Conservation (phyloP, 2,113 vertebrate species). For the Dromiciops gliroides region DNA sequence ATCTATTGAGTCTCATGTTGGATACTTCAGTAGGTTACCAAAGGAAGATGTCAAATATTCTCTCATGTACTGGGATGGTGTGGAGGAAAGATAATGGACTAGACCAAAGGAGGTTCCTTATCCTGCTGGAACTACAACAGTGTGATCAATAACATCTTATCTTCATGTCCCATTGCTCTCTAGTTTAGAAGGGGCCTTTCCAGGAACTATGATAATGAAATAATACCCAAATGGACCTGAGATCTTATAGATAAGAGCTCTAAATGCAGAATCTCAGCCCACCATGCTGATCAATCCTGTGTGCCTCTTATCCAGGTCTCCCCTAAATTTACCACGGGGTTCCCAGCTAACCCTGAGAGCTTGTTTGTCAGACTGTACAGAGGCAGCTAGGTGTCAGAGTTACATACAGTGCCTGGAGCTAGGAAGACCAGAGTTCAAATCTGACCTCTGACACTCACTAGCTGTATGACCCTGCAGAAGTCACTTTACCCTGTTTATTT, state of each 20-base stretch:
- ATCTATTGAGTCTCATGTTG: not conserved
- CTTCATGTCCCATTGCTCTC: not conserved
- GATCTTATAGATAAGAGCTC: not conserved
- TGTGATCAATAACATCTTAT: not conserved
- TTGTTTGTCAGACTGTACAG: not conserved
- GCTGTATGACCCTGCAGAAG: not conserved
- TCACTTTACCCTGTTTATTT: not conserved
- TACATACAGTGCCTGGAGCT: not conserved
- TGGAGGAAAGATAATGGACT: not conserved
- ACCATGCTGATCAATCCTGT: not conserved
- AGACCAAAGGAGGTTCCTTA: not conserved
- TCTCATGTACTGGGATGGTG: not conserved
- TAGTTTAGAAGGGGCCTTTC: not conserved
- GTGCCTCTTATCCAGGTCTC: not conserved
- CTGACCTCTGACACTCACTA: not conserved
- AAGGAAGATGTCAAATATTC: not conserved
- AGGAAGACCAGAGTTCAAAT: not conserved
- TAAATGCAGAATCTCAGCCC: not conserved
- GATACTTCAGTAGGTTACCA: not conserved
- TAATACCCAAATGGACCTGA: not conserved
- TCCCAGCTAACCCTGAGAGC: not conserved
- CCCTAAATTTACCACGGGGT: not conserved
- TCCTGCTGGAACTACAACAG: not conserved
- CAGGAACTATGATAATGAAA: not conserved
- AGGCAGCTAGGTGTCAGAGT: not conserved